Conservation (phyloP, 2,797 vertebrate genomes). For the Thunnus albacares region DNA sequence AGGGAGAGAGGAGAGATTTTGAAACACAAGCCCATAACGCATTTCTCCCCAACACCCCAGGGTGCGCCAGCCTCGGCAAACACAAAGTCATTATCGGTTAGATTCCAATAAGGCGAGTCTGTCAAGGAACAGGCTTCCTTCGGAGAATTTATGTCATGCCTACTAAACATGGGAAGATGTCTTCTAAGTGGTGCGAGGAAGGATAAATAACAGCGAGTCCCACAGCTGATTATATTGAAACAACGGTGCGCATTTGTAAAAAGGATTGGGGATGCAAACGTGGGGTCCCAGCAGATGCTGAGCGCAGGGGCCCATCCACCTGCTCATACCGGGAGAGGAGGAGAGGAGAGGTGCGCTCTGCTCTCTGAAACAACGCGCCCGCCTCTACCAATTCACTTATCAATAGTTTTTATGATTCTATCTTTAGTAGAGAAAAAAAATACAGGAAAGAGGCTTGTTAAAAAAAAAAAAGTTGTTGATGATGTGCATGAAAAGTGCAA, state of each 20-base stretch:
- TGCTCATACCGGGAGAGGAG: constrained; percentile 60
- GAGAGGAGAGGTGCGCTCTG: constrained; percentile 25
- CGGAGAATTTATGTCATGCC: constrained; percentile 83
- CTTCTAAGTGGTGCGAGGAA: constrained; percentile 83
- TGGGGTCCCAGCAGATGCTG: constrained; percentile 74
- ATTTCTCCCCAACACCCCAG: constrained; percentile 75
- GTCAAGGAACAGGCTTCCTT: constrained; percentile 83
- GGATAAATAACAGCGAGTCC: constrained; percentile 83
- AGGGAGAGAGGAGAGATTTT: constrained; percentile 56
- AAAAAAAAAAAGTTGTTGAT: neutral
- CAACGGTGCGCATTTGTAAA: constrained; percentile 90
- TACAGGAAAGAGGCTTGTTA: neutral
- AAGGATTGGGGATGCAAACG: constrained; percentile 72
- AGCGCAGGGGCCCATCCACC: constrained; percentile 79
- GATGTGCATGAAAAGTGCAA: constrained; percentile 14
- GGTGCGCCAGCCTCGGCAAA: constrained; percentile 82
- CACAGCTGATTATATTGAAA: constrained; percentile 83
- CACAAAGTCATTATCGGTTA: constrained; percentile 87
- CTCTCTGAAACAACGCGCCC: constrained; percentile 21
- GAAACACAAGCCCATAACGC: constrained; percentile 76
- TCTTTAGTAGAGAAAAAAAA: neutral
- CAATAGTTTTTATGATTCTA: constrained; percentile 14
- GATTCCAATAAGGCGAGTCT: constrained; percentile 84
- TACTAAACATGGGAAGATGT: constrained; percentile 82
- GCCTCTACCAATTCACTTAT: constrained; percentile 21